A percentile compares a stretch with the other conserved stretches of the same genome.
phyloP scores from a whole-genome alignment of 1,140 invertebrate genomes.

The Venturia canescens region DNA sequence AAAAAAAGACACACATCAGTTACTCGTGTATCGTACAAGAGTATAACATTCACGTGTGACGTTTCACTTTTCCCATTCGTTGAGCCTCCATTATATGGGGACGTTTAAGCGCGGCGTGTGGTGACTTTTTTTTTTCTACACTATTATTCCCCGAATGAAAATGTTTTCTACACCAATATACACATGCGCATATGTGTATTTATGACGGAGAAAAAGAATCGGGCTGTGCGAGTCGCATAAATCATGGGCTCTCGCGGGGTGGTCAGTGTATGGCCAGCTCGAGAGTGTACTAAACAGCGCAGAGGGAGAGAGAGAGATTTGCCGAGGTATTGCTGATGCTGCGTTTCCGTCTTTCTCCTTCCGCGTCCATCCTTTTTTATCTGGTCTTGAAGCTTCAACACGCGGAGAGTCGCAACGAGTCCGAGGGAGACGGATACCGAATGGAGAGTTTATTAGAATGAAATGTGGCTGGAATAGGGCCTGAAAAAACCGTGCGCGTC shows the following conservation, averaged over 20 bases:
- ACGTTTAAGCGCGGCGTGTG: slow-evolving; percentile 46
- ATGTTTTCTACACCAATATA: slow-evolving; percentile 62
- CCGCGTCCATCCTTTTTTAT: background rate
- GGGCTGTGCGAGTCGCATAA: slow-evolving; percentile 65
- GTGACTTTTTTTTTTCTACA: slow-evolving; percentile 42
- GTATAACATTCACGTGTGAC: slow-evolving; percentile 50
- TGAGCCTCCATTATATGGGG: slow-evolving; percentile 48
- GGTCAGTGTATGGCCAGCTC: slow-evolving; percentile 43
- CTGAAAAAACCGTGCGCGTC: slow-evolving; percentile 2
- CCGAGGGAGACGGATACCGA: background rate
- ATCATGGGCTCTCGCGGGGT: slow-evolving; percentile 68
- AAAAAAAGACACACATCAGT: slow-evolving; percentile 20
- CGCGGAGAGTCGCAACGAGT: background rate
- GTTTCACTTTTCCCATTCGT: slow-evolving; percentile 58
- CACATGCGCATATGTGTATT: slow-evolving; percentile 63
- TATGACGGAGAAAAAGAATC: slow-evolving; percentile 63
- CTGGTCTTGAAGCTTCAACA: slow-evolving; percentile 4
- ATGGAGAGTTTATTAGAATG: slow-evolving; percentile 37
- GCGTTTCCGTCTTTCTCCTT: background rate
- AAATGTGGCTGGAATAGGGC: slow-evolving; percentile 5
- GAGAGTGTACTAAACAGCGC: slow-evolving; percentile 22
- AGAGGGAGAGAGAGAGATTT: background rate
- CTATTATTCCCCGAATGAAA: slow-evolving; percentile 63
- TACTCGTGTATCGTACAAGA: slow-evolving; percentile 30
- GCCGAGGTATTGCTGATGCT: background rate